Evolutionary conservation across 2,113 vertebrate genomes (phyloP).

Genomic region (Mustelus asterias): DNA sequence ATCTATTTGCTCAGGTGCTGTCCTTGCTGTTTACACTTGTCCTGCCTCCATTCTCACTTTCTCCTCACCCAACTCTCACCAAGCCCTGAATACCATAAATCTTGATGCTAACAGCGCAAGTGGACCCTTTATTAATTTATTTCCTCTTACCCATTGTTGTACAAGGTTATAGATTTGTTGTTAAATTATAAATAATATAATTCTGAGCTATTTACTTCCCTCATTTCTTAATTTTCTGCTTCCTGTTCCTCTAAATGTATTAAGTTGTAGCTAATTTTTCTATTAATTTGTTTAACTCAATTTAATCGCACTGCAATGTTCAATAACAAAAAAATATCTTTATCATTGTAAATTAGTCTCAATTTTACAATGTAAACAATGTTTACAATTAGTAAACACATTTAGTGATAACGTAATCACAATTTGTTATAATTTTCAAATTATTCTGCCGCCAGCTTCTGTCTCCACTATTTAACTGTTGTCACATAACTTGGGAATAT

Average conservation of each 20-base stretch:
- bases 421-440: not conserved
- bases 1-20: not conserved
- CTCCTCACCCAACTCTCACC: not conserved
- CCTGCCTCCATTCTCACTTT: not conserved
- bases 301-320: not conserved
- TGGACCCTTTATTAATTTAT: not conserved
- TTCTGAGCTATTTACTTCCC: not conserved
- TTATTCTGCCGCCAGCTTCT: not conserved
- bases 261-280: not conserved
- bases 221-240: not conserved
- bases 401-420: not conserved
- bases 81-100: not conserved
- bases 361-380: not conserved
- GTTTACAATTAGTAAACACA: not conserved
- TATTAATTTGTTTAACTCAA: not conserved
- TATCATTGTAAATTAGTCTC: not conserved
- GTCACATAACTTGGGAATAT: not conserved
- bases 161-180: not conserved
- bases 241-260: not conserved
- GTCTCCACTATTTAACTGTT: not conserved
- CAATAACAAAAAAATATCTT: not conserved
- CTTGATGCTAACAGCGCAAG: not conserved
- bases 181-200: not conserved
- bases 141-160: not conserved
- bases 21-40: not conserved